Conservation (phyloP, 1,140 invertebrate species). For the Coptotermes formosanus region DNA sequence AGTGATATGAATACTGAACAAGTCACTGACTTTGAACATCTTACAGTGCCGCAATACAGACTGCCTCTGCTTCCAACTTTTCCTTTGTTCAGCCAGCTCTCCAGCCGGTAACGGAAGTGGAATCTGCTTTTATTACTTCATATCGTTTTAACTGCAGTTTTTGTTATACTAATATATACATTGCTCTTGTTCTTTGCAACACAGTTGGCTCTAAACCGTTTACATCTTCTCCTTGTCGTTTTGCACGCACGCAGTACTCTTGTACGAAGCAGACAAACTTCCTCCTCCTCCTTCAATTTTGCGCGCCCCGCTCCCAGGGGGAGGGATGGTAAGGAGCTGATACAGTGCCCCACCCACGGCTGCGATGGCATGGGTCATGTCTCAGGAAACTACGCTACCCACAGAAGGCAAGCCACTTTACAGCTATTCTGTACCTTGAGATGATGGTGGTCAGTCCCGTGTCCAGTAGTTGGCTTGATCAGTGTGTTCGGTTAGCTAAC, state of each 20-base stretch:
- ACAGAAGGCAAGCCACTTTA: conserved; percentile 57
- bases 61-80: background rate
- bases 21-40: background rate
- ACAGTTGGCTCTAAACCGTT: background rate
- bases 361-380: conserved; percentile 75
- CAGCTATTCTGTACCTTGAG: conserved; percentile 12
- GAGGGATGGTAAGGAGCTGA: conserved; percentile 66
- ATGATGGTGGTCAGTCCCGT: conserved; percentile 7
- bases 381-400: conserved; percentile 73
- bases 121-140: background rate
- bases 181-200: background rate
- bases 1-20: background rate
- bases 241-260: conserved; percentile 22
- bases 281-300: conserved; percentile 23
- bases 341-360: conserved; percentile 70
- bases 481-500: background rate
- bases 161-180: background rate
- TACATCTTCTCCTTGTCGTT: conserved; percentile 18
- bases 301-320: conserved; percentile 42
- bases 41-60: background rate
- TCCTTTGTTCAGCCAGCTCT: background rate
- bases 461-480: conserved; percentile 14
- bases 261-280: conserved; percentile 14
- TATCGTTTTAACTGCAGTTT: background rate
- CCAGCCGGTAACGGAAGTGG: background rate